Evolutionary conservation across 2,113 vertebrate genomes (phyloP).

Genomic region (Romanogobio albipinnatus): DNA sequence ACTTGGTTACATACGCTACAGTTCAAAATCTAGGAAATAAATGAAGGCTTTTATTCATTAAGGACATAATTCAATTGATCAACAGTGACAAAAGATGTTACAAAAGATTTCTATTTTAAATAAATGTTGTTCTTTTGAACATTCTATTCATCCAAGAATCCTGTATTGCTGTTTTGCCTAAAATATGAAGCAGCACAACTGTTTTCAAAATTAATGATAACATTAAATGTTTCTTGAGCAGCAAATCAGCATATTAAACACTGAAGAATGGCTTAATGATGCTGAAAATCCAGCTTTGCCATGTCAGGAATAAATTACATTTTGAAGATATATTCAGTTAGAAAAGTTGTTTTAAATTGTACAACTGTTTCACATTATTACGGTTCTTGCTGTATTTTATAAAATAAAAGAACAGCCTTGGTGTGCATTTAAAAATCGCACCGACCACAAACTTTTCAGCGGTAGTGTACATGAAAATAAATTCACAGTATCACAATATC

Average conservation of each 20-base stretch:
- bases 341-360: neutral
- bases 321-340: neutral
- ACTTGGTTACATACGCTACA: neutral
- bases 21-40: neutral
- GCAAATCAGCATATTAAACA: neutral
- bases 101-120: neutral
- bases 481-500: neutral
- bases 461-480: constrained; percentile 3
- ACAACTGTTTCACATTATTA: too few relatives aligned
- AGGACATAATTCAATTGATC: neutral
- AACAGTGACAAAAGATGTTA: neutral
- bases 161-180: neutral
- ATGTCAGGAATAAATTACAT: too few relatives aligned
- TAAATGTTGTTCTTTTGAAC: neutral
- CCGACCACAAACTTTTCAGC: neutral
- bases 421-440: neutral
- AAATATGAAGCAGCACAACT: neutral
- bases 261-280: neutral
- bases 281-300: neutral
- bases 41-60: neutral
- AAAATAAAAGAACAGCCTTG: neutral
- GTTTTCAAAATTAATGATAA: neutral
- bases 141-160: neutral
- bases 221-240: neutral
- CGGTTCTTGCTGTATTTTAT: neutral